A percentile compares a stretch with the other conserved stretches of the same genome.
Conservation (phyloP, 2,797 vertebrate species). For the Vipera ursinii region DNA sequence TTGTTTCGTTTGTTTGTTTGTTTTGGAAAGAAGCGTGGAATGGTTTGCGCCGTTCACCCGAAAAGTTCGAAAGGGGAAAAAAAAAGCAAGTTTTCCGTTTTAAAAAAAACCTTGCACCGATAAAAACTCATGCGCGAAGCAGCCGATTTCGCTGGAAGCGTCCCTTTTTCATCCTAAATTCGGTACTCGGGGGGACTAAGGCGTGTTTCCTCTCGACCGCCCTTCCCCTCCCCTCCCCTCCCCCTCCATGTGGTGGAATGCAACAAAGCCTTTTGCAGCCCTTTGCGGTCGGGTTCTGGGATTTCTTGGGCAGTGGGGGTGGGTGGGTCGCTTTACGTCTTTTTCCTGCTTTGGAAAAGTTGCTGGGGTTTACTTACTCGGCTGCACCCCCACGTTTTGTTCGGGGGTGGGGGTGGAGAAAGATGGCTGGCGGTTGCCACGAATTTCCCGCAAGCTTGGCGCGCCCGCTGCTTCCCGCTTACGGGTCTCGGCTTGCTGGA, state of each 20-base stretch:
- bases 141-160: background rate
- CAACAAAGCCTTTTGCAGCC: background rate
- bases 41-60: too few relatives aligned
- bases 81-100: background rate
- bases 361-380: slow-evolving; percentile 32
- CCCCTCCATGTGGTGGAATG: background rate
- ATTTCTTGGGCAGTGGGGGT: too few relatives aligned
- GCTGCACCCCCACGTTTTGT: slow-evolving; percentile 34
- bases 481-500: background rate
- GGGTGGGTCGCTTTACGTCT: background rate
- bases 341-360: background rate
- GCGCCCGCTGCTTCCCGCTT: slow-evolving; percentile 41
- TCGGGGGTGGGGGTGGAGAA: background rate
- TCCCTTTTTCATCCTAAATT: background rate
- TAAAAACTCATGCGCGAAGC: background rate
- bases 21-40: background rate
- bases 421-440: slow-evolving; percentile 43
- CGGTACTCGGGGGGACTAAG: background rate
- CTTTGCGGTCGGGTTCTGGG: background rate
- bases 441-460: slow-evolving; percentile 40
- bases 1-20: too few relatives aligned
- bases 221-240: too few relatives aligned
- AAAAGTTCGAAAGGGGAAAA: background rate
- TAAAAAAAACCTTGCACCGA: background rate
- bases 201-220: background rate